These are phyloP conservation scores for Drosophila insularis DNA, from an alignment of 1,140 invertebrate species.

Conservation along the genomic window DNA sequence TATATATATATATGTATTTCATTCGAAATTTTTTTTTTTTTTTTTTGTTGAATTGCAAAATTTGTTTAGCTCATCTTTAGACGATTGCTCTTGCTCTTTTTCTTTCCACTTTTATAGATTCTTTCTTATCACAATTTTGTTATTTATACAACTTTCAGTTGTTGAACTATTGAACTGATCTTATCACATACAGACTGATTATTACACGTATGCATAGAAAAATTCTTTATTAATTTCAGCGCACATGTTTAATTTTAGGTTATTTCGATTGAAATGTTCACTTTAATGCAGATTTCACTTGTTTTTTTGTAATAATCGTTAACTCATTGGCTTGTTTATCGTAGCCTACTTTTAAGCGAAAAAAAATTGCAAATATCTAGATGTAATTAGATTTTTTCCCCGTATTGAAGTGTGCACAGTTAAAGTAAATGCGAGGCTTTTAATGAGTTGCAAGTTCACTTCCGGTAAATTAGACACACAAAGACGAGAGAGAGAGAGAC, in stretches of 20 bases:
- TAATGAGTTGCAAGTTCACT: conserved; percentile 59
- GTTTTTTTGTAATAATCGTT: background rate
- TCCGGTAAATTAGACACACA: conserved; percentile 64
- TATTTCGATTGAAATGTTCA: conserved; percentile 9
- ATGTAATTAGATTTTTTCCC: conserved; percentile 9
- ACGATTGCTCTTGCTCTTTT: background rate
- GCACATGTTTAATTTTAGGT: conserved; percentile 17
- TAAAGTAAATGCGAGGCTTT: conserved; percentile 28
- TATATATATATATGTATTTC: background rate
- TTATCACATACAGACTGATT: conserved; percentile 53
- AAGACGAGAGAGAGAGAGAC: background rate
- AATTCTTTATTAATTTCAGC: background rate
- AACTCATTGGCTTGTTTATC: background rate
- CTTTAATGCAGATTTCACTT: background rate
- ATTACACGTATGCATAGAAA: conserved; percentile 22
- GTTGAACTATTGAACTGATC: conserved; percentile 66
- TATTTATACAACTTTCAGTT: conserved; percentile 31
- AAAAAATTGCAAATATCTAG: background rate
- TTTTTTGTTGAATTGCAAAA: conserved; percentile 1
- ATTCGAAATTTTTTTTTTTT: background rate
- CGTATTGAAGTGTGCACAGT: conserved; percentile 37
- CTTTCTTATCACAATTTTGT: conserved; percentile 40
- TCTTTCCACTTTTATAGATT: too few species aligned
- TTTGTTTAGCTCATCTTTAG: background rate
- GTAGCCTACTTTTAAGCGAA: conserved; percentile 14